Evolutionary conservation across 2,888 invertebrate species (phyloP).

Genomic region (Sesia apiformis): DNA sequence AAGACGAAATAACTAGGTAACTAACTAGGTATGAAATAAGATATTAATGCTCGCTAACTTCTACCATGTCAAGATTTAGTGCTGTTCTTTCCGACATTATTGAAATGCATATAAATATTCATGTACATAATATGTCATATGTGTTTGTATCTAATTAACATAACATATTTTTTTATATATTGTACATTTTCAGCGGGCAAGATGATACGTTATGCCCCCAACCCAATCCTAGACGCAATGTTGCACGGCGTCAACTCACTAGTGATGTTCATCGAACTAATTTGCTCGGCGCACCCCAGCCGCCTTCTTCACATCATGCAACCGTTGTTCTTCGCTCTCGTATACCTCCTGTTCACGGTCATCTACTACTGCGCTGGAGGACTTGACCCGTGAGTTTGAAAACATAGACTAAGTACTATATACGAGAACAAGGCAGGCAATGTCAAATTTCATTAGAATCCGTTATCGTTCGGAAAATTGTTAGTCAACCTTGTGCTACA

Average conservation of each 20-base stretch:
- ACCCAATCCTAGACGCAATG: constrained; percentile 58
- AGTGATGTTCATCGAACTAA: constrained; percentile 83
- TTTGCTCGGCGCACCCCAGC: constrained; percentile 82
- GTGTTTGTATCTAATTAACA: neutral
- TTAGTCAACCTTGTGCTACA: too few species aligned
- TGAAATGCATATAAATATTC: too few species aligned
- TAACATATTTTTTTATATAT: neutral
- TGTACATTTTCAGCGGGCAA: constrained; percentile 30
- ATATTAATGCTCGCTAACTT: too few species aligned
- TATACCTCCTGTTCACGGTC: constrained; percentile 81
- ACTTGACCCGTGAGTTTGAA: constrained; percentile 75
- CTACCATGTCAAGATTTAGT: too few species aligned
- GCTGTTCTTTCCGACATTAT: too few species aligned
- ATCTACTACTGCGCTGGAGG: constrained; percentile 84
- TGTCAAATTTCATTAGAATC: too few species aligned
- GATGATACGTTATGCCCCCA: constrained; percentile 46
- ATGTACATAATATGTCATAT: neutral
- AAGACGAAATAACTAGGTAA: too few species aligned
- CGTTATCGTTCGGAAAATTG: too few species aligned
- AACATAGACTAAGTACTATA: too few species aligned
- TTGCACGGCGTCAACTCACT: constrained; percentile 80
- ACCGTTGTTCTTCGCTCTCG: constrained; percentile 79
- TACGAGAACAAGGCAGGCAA: too few species aligned
- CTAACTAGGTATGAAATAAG: too few species aligned
- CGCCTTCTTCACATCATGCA: constrained; percentile 76